A percentile compares a stretch with the other conserved stretches of the same genome.
Evolutionary conservation across 2,888 invertebrate species (phyloP).

Genomic region (Drosophila cyrtoloma): DNA sequence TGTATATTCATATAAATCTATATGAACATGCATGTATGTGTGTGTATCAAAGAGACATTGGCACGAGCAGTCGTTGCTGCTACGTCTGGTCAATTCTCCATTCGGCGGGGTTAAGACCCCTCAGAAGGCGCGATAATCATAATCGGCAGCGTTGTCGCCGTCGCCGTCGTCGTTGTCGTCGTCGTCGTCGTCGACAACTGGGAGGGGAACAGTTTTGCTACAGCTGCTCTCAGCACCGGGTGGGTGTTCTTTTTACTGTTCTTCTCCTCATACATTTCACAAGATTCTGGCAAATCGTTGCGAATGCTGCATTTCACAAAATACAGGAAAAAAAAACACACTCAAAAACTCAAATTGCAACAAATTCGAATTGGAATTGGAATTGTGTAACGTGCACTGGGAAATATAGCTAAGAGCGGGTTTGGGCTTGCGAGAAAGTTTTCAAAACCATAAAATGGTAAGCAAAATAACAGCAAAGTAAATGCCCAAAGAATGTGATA

Average conservation of each 20-base stretch:
- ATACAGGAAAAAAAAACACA: not conserved
- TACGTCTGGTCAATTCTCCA: conserved; percentile 54
- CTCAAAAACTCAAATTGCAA: not conserved
- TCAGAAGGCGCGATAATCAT: conserved; percentile 79
- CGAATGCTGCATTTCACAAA: not conserved
- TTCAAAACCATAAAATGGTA: not conserved
- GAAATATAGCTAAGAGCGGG: not conserved
- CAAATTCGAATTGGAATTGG: not conserved
- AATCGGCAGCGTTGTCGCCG: conserved; percentile 65
- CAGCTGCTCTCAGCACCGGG: conserved; percentile 15
- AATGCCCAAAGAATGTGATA: not conserved
- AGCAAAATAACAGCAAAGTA: not conserved
- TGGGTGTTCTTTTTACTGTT: not conserved
- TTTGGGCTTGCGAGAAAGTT: not conserved
- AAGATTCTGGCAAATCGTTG: not conserved
- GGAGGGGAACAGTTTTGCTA: conserved; percentile 25
- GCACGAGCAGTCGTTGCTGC: conserved; percentile 53
- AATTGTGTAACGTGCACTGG: conserved; percentile 2
- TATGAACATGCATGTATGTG: conserved; percentile 22
- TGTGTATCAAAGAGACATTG: conserved; percentile 23
- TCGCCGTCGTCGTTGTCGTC: conserved; percentile 22
- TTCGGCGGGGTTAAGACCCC: conserved; percentile 82
- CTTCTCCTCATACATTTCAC: not conserved
- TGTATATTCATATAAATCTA: conserved; percentile 14
- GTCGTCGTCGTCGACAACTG: conserved; percentile 24